A percentile compares a stretch with the other conserved stretches of the same genome.
Evolutionary conservation across 1,140 invertebrate genomes (phyloP).

Genomic region (Drosophila melanica): DNA sequence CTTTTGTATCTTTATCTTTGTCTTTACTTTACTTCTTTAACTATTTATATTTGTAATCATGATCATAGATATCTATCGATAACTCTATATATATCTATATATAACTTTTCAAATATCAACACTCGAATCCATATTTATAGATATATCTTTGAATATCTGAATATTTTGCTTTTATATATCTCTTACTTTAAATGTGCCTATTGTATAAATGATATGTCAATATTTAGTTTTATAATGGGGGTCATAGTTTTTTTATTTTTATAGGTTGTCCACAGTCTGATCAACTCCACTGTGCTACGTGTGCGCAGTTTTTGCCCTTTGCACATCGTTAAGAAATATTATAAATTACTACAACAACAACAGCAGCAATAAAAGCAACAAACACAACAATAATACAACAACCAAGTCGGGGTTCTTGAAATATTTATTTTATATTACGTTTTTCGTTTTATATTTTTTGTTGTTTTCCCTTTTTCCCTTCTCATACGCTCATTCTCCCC

Average conservation of each 20-base stretch:
- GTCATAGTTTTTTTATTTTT: background rate
- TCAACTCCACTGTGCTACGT: conserved; percentile 54
- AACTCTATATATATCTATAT: background rate
- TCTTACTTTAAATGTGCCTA: background rate
- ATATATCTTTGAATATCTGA: background rate
- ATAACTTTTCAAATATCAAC: no score
- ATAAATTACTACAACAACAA: conserved; percentile 82
- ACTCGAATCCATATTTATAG: no score
- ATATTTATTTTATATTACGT: conserved; percentile 82
- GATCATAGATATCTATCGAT: background rate
- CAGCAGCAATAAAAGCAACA: conserved; percentile 36
- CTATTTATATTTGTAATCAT: background rate
- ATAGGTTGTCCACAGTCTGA: background rate
- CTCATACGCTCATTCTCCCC: conserved; percentile 45
- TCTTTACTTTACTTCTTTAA: background rate
- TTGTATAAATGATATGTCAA: background rate
- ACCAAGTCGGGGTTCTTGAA: conserved; percentile 64
- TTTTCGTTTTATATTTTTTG: conserved; percentile 37
- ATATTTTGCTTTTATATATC: background rate
- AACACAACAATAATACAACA: conserved; percentile 48
- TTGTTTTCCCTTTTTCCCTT: conserved; percentile 38
- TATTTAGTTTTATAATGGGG: background rate
- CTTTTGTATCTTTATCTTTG: background rate
- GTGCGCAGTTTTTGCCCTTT: conserved; percentile 77
- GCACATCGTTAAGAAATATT: conserved; percentile 84